These are phyloP conservation scores for Limanda limanda DNA, from an alignment of 2,113 vertebrate species.

Conservation along the genomic window DNA sequence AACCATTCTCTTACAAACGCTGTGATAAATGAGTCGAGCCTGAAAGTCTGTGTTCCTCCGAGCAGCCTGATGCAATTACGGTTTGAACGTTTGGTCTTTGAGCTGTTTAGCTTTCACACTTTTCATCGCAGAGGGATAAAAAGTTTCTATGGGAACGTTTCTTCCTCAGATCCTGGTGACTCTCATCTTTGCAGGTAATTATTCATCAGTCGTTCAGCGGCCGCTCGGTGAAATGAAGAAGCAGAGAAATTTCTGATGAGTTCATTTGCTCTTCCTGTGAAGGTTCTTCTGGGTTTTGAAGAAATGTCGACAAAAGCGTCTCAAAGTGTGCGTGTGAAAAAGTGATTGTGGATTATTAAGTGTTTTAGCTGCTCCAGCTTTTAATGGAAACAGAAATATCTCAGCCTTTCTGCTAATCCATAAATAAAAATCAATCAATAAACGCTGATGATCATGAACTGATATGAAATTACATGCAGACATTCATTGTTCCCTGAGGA, in stretches of 20 bases:
- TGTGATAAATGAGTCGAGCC: not conserved
- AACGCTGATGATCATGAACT: too few species aligned
- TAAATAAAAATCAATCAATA: too few species aligned
- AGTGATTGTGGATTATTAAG: too few species aligned
- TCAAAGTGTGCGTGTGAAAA: not conserved
- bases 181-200: not conserved
- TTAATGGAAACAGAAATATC: too few species aligned
- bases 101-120: not conserved
- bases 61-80: not conserved
- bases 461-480: too few species aligned
- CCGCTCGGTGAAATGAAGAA: not conserved
- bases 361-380: too few species aligned
- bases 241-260: not conserved
- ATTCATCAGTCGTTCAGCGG: not conserved
- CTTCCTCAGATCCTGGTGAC: not conserved
- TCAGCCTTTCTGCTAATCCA: too few species aligned
- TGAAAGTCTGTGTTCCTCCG: not conserved
- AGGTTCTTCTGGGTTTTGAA: not conserved
- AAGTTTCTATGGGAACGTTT: not conserved
- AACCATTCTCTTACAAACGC: not conserved
- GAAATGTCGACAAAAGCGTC: not conserved
- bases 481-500: too few species aligned
- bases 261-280: not conserved
- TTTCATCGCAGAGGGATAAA: not conserved
- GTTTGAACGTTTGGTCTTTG: not conserved